A percentile compares a stretch with the other conserved stretches of the same genome.
Evolutionary conservation across 2,113 vertebrate genomes (phyloP).

Genomic region (Saccopteryx leptura): DNA sequence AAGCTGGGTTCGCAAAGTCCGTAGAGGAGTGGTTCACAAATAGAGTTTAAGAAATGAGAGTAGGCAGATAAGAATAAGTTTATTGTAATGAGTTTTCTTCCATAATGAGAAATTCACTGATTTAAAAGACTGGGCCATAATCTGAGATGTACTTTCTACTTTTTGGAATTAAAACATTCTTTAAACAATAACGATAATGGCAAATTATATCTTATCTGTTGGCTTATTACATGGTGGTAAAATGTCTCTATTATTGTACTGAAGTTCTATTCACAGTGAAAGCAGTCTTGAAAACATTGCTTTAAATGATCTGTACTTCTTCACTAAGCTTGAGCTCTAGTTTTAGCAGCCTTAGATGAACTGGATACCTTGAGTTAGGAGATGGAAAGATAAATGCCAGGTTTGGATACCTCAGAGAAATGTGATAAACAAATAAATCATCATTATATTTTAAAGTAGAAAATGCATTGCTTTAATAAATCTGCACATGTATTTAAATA

Average conservation of each 20-base stretch:
- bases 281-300: not conserved
- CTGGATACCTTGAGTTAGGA: not conserved
- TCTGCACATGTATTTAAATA: not conserved
- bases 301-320: slow-evolving; percentile 6
- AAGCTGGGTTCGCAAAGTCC: not conserved
- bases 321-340: not conserved
- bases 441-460: slow-evolving; percentile 31
- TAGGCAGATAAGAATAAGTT: not conserved
- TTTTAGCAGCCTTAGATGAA: not conserved
- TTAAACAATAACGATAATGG: not conserved
- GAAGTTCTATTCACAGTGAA: not conserved
- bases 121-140: not conserved
- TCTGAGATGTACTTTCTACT: not conserved
- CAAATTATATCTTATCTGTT: slow-evolving; percentile 8
- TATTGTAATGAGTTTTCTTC: not conserved
- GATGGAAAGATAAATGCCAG: not conserved
- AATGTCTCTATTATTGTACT: not conserved
- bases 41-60: not conserved
- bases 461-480: not conserved
- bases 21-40: not conserved
- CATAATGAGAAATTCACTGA: not conserved
- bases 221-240: not conserved
- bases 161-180: not conserved
- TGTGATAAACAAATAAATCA: not conserved
- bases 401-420: not conserved